Conservation (phyloP, 2,888 invertebrate genomes). For the Embidobia sp. region DNA sequence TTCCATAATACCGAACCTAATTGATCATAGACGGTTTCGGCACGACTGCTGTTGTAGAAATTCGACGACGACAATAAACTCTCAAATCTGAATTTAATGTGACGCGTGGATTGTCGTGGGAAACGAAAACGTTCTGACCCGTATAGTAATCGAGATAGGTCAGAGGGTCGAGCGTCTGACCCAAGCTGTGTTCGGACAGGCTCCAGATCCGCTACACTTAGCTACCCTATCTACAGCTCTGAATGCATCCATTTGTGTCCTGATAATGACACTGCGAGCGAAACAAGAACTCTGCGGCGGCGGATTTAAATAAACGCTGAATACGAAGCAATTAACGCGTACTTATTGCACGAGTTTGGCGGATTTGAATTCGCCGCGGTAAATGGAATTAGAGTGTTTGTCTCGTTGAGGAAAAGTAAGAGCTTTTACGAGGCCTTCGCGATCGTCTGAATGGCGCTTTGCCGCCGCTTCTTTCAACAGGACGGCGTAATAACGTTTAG, state of each 20-base stretch:
- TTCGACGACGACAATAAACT: conserved; percentile 5
- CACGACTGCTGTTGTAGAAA: background rate
- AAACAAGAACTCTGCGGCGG: conserved; percentile 28
- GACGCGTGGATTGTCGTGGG: conserved; percentile 9
- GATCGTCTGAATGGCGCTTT: no score
- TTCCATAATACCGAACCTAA: conserved; percentile 7
- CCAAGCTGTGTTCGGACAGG: background rate
- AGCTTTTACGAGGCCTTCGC: background rate
- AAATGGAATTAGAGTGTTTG: conserved; percentile 1
- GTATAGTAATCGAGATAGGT: conserved; percentile 36
- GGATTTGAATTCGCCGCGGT: conserved; percentile 11
- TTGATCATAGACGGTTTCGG: background rate
- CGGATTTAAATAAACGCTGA: conserved; percentile 30
- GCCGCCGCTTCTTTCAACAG: no score
- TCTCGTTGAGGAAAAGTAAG: conserved; percentile 4
- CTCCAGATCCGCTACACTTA: conserved; percentile 1
- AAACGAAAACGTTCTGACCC: conserved; percentile 26
- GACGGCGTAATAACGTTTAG: no score
- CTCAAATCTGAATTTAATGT: conserved; percentile 28
- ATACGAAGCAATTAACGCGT: conserved; percentile 38
- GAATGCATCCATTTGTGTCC: conserved; percentile 40
- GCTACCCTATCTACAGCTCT: conserved; percentile 7
- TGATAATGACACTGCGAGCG: conserved; percentile 14
- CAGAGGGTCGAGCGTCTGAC: conserved; percentile 27
- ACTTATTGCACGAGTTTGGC: conserved; percentile 16